A percentile compares a stretch with the other conserved stretches of the same genome.
Conservation (phyloP, 2,888 invertebrate genomes). For the Penaeus monodon region DNA sequence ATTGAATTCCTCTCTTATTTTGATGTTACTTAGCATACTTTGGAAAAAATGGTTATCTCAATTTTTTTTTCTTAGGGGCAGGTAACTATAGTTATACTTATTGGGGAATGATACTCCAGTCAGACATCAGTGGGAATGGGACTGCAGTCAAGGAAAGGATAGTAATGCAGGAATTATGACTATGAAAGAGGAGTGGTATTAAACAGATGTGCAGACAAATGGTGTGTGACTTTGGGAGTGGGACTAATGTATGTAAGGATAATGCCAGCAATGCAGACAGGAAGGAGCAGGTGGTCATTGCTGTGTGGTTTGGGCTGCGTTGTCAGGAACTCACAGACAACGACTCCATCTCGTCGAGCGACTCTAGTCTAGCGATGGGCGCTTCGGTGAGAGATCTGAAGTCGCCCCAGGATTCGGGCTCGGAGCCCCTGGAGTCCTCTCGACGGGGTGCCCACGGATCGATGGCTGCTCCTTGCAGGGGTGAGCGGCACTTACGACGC, state of each 20-base stretch:
- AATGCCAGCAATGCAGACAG: too few species aligned
- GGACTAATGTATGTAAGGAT: slow-evolving; percentile 1
- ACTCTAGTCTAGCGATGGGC: slow-evolving; percentile 65
- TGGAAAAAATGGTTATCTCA: too few species aligned
- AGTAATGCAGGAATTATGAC: background rate
- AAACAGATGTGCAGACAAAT: slow-evolving; percentile 33
- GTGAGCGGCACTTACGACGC: slow-evolving; percentile 64
- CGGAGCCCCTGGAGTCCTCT: slow-evolving; percentile 64
- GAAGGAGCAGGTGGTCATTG: slow-evolving; percentile 11
- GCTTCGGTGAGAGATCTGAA: slow-evolving; percentile 64
- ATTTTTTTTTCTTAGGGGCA: too few species aligned
- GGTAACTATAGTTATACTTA: too few species aligned
- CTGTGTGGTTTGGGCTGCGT: slow-evolving; percentile 30
- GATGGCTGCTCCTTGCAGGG: slow-evolving; percentile 56
- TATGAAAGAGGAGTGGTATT: background rate
- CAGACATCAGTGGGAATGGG: too few species aligned
- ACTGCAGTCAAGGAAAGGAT: slow-evolving; percentile 18
- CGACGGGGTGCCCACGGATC: slow-evolving; percentile 64
- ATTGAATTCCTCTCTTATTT: too few species aligned
- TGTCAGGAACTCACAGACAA: slow-evolving; percentile 63
- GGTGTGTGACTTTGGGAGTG: slow-evolving; percentile 11
- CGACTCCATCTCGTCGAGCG: slow-evolving; percentile 65
- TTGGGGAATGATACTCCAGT: too few species aligned
- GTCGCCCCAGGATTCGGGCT: slow-evolving; percentile 65
- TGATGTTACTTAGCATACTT: too few species aligned